phyloP scores from a whole-genome alignment of 2,888 invertebrate species.

The Nesidiocoris tenuis region DNA sequence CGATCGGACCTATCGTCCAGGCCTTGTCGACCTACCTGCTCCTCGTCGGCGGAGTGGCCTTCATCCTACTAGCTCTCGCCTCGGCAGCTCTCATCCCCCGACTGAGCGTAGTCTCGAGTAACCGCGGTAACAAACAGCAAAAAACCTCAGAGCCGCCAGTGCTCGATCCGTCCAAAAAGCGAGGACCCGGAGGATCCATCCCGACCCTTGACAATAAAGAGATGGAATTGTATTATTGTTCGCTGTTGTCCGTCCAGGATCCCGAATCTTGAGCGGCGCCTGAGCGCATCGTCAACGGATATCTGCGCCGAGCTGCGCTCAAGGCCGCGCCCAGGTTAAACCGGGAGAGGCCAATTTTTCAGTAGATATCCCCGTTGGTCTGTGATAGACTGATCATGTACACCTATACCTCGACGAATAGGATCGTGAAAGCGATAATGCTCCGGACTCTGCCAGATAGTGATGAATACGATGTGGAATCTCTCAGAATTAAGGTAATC shows the following conservation, averaged over 20 bases:
- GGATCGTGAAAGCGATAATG: too few relatives aligned
- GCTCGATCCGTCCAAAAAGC: conserved; percentile 29
- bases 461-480: too few relatives aligned
- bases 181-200: conserved; percentile 29
- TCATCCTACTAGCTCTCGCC: conserved; percentile 55
- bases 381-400: too few relatives aligned
- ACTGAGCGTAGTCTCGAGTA: conserved; percentile 45
- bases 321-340: neutral
- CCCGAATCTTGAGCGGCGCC: conserved; percentile 34
- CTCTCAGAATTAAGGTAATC: too few relatives aligned
- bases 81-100: conserved; percentile 50
- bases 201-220: conserved; percentile 52
- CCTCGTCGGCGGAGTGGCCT: conserved; percentile 58
- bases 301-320: neutral
- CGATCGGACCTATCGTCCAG: conserved; percentile 67
- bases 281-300: neutral
- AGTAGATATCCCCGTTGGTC: too few relatives aligned
- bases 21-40: conserved; percentile 59
- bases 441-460: too few relatives aligned
- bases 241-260: conserved; percentile 52
- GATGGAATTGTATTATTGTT: conserved; percentile 56
- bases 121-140: conserved; percentile 25
- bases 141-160: conserved; percentile 31
- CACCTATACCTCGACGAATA: too few relatives aligned
- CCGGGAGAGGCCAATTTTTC: too few relatives aligned